Evolutionary conservation across 2,797 vertebrate species (phyloP), one percentile per base, ranked within the genome.

Genomic region (Lacerta bilineata): DNA sequence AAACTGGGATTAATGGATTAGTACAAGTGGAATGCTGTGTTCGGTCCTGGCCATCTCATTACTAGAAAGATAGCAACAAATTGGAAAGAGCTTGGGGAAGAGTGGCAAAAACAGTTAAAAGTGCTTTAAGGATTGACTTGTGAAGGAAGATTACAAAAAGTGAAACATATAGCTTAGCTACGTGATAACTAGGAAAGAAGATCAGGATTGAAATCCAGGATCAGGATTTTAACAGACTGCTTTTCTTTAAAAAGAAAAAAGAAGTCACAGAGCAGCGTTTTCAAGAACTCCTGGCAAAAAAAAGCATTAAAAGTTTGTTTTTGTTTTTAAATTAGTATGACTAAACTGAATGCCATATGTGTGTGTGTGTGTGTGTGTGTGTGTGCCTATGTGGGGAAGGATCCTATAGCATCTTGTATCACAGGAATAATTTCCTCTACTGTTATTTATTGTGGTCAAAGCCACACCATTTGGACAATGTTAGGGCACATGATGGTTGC

Each of bases 1-100:
- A 71, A 83, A 50, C 46, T 92, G 88, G 84, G 89, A 71, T 74
- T 69, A 90, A 91, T 33, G 87, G 87, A 88, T 17, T 86, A 86
- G 61, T 66, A 86, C 68, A 89, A 91, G 50, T 79, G 72, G 81
- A 72, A 43, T 83, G 69, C 50, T 29, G 39, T 0, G 4, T 5
- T 87, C 91, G 82, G 68, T 71, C 39, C 91, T 86, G n/a, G 83
- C 13, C 79, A 17, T 8, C 25, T 78, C 23, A 81, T 13, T 84
- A 71, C 78, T 33, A 71, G 83, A 81, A 84, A 77, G 90, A 71
- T 23, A 78, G 5, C 1, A 27, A 90, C 83, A 93, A 87, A 85
- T 29, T 80, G 86, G 80, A 93, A 61, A 66, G 41, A 85, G 20
- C 0, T 33, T 39, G 84, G 88, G 74, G 66, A 85, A 90, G 61